These are phyloP conservation scores for Archaeoteleia sp. DNA, from an alignment of 2,888 invertebrate genomes.

Conservation along the genomic window DNA sequence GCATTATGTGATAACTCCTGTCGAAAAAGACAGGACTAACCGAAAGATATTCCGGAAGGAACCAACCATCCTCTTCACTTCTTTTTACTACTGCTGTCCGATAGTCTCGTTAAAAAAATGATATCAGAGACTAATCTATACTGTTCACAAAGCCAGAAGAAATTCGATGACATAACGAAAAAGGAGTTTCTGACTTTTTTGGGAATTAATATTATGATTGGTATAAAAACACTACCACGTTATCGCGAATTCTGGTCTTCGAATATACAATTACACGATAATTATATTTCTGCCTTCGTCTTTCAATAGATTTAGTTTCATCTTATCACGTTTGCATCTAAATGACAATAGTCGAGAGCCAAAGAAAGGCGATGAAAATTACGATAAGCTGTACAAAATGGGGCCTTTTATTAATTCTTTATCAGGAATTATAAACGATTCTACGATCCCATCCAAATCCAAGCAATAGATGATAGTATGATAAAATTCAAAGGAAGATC, in stretches of 20 bases:
- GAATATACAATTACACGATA: constrained; percentile 9
- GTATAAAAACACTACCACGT: constrained; percentile 54
- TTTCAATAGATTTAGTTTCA: constrained; percentile 3
- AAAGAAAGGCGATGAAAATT: constrained; percentile 5
- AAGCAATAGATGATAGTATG: too few relatives aligned
- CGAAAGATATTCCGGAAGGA: constrained; percentile 13
- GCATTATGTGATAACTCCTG: too few relatives aligned
- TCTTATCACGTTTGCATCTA: neutral
- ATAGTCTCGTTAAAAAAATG: constrained; percentile 42
- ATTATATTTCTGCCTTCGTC: neutral
- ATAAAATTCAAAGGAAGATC: too few relatives aligned
- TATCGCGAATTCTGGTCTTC: constrained; percentile 57
- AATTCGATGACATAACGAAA: constrained; percentile 24
- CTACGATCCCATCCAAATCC: too few relatives aligned
- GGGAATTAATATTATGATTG: constrained; percentile 52
- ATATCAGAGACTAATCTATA: constrained; percentile 57
- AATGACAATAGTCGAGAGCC: constrained; percentile 4
- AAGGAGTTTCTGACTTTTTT: constrained; percentile 16
- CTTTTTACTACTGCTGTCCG: constrained; percentile 47
- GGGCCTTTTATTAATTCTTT: constrained; percentile 8
- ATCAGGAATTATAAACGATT: too few relatives aligned
- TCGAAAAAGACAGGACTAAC: too few relatives aligned
- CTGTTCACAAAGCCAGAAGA: constrained; percentile 20
- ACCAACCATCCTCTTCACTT: constrained; percentile 33
- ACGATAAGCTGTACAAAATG: constrained; percentile 27